Conservation (phyloP, 2,113 vertebrate species). For the Lanius collurio region DNA sequence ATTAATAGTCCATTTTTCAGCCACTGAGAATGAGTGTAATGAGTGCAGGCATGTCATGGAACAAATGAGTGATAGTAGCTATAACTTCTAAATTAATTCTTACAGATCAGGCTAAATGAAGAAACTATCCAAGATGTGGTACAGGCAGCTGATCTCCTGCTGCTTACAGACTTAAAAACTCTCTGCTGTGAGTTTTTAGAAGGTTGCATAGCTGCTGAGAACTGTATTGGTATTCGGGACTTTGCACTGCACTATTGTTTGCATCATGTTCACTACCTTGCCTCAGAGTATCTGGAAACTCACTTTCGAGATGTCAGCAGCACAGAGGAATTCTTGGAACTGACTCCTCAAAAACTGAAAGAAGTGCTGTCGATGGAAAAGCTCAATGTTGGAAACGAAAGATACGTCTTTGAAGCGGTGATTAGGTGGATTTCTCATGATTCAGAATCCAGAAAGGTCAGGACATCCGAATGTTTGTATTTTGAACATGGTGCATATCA, state of each 20-base stretch:
- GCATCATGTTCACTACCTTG: constrained; percentile 90
- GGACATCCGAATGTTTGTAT: neutral
- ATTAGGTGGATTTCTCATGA: constrained; percentile 93
- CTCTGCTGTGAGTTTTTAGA: constrained; percentile 97
- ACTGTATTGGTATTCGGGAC: constrained; percentile 96
- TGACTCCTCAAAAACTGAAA: constrained; percentile 85
- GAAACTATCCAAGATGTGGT: constrained; percentile 98
- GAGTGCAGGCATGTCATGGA: constrained; percentile 12
- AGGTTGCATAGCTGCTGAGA: constrained; percentile 94
- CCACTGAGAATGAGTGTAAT: constrained; percentile 6
- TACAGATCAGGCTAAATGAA: constrained; percentile 91
- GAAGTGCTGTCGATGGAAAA: constrained; percentile 95
- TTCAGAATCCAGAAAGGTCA: constrained; percentile 87
- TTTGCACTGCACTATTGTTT: constrained; percentile 97
- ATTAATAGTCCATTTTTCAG: constrained; percentile 3
- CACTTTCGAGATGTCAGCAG: constrained; percentile 92
- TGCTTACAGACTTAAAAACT: constrained; percentile 93
- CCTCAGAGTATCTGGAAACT: constrained; percentile 96
- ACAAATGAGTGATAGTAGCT: constrained; percentile 15
- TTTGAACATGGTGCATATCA: neutral
- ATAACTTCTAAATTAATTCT: constrained; percentile 56
- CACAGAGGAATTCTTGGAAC: constrained; percentile 93
- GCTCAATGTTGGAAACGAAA: constrained; percentile 95
- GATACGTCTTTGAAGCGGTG: constrained; percentile 91
- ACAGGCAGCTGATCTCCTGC: constrained; percentile 94